Evolutionary conservation across 2,888 invertebrate genomes (phyloP), one percentile per base, ranked within the genome.

Genomic region (Leptinotarsa tumamoca): DNA sequence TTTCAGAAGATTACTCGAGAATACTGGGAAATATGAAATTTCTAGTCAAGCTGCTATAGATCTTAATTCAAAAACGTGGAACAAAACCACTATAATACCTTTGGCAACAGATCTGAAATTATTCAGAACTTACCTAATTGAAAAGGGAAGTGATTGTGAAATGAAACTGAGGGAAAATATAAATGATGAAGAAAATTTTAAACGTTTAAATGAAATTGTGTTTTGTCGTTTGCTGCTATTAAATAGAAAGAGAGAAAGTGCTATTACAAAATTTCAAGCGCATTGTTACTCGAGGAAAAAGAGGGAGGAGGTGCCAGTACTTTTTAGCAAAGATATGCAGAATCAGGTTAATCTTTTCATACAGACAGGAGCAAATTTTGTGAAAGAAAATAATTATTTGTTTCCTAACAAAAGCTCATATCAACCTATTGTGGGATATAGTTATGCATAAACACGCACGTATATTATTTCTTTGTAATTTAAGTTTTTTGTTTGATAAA

Each of bases 191-290:
- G 7, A 71, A 23, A 56, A 69, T 18, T 83, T 76, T 74, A 76
- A 54, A 17, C 68, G 43, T 15, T 71, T 83, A 52, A 18, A 81
- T 27, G 81, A 83, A 77, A 79, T 76, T 4, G 52, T 80, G 14
- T 84, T 73, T 74, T 84, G 82, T 71, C 68, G 81, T 18, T 70
- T 82, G n/a, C 23, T 84, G 15, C 50, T 83, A n/a, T 68, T 83
- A n/a, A 84, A 84, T 71, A 77, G 83, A 61, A 75, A 76, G 68
- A 52, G 84, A 68, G 76, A 79, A 5, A 84, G 83, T 18, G 82
- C 83, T n/a, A 72, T 70, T 83, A 13, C 80, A 84, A 58, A 21
- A 10, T 7, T 76, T 80, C 23, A 80, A 80, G 72, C 58, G 81
- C 51, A 43, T 77, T 49, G 70, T 72, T 15, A 77, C 61, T 7